Base-by-base conservation (phyloP, 2,888 invertebrate species). In the Dynastes hyllus region DNA sequence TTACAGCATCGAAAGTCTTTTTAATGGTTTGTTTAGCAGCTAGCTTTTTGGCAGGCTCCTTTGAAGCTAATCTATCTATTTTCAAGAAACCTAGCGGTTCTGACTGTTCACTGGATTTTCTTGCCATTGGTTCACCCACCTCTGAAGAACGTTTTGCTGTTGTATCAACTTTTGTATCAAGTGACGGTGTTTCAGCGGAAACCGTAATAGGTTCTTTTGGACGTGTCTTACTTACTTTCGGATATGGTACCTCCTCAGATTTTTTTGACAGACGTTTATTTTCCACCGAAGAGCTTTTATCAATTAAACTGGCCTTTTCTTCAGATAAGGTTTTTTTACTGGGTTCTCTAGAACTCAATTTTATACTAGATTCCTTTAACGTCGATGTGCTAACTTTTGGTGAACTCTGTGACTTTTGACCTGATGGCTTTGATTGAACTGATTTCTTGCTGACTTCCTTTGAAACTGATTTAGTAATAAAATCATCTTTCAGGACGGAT, bases 321-420 rank as follows among this genome's bases (percentile, higher is more conserved):
- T n/a, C 3, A 5, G 37, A 32, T n/a, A 65, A 65, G 9, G 65
- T 32, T 6, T 65, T 65, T 65, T 13, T 65, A 29, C 53, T 16
- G 22, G 2, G 2, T 22, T 55, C 55, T 1, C 3, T 8, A 22
- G 16, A 8, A 8, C 8, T 8, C 6, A 22, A 22, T 22, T 55
- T 55, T 22, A 8, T 22, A 55, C 70, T 70, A 5, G 51, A 27
- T n/a, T 70, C 32, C 32, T 32, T 70, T 51, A 51, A 70, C 8
- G 11, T 5, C 6, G 27, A 53, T 45, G 9, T 40, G 9, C 22
- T 45, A 67, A 22, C 3, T 29, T 53, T 70, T 27, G 53, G n/a
- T 5, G 67, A 45, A 40, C 3, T 29, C 3, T 29, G 29, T 22
- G 55, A 55, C 29, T 16, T 40, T 40, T 40, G 40, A 40, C 5